Evolutionary conservation across 2,888 invertebrate species (phyloP), one percentile per base, ranked within the genome.

Genomic region (Muscina levida): DNA sequence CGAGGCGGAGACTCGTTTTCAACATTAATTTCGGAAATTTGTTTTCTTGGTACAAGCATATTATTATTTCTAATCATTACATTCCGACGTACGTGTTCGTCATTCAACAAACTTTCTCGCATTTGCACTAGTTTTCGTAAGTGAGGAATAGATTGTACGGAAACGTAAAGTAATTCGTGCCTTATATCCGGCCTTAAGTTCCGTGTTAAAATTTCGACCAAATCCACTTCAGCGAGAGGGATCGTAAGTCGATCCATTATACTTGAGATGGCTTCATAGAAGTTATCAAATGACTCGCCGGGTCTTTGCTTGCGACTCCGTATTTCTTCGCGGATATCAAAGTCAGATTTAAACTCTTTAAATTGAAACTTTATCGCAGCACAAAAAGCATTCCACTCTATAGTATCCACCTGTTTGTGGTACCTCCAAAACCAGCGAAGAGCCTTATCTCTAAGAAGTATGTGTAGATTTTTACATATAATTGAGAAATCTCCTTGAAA

Each of bases 311-410:
- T 78, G 0, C 73, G n/a, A 44, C 53, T 73, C 17, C 78, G 24
- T 17, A 77, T 39, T 8, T 59, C 19, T 67, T 77, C 72, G 1
- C 24, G 42, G 10, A 77, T 39, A 19, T 77, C 77, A 44, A 37
- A 65, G 5, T 37, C 44, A 2, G 70, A 26, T 11, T 46, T 68
- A 59, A 19, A 57, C 11, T 70, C 70, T 15, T 62, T 39, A n/a
- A 70, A 78, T 53, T 78, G 53, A 11, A 62, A 65, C 0, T 56
- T 1, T 10, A 73, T 17, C 6, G 67, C 62, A 0, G 39, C 26
- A 44, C 78, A 78, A 56, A 78, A 70, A 31, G 62, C 51, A 44
- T 73, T 11, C 70, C 78, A 78, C 37, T 56, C 62, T 10, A 78
- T 59, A 1, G n/a, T 15, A 19, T 57, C 24, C 4, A 62, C 65